Evolutionary conservation across 2,113 vertebrate genomes (phyloP).

Genomic region (Eudorcas thomsonii): DNA sequence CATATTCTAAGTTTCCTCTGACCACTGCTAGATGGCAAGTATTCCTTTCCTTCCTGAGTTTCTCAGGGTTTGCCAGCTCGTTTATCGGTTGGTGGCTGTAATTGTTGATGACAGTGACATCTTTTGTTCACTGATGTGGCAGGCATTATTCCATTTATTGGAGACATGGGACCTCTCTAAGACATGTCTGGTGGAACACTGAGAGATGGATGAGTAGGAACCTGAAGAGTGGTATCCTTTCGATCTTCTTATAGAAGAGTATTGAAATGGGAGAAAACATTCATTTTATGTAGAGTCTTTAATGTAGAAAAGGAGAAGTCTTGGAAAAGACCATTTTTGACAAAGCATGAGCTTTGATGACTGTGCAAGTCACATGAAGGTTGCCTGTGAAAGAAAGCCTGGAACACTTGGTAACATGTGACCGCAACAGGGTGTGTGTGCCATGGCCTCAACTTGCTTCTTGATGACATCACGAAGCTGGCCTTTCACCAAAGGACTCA

Average conservation of each 20-base stretch:
- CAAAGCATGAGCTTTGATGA: not conserved
- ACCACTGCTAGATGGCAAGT: not conserved
- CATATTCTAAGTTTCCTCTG: not conserved
- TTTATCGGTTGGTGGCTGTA: not conserved
- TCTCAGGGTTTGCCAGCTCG: not conserved
- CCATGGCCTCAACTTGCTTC: conserved; percentile 8
- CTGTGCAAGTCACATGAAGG: not conserved
- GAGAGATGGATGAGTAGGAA: not conserved
- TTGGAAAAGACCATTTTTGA: not conserved
- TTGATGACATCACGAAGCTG: conserved; percentile 44
- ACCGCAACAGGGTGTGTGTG: not conserved
- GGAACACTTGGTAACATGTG: not conserved
- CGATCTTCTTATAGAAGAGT: not conserved
- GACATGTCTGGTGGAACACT: not conserved
- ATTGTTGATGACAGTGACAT: not conserved
- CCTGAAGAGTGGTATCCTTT: not conserved
- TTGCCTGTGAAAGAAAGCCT: not conserved
- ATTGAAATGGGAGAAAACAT: not conserved
- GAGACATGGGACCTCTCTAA: not conserved
- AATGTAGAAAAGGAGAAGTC: not conserved
- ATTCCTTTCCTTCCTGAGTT: not conserved
- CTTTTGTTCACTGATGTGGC: not conserved
- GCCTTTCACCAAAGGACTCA: not conserved
- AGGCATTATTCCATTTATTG: not conserved
- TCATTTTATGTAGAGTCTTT: not conserved